Evolutionary conservation across 2,888 invertebrate species (phyloP), one percentile per base, ranked within the genome.

Genomic region (Plagiodera versicolora): DNA sequence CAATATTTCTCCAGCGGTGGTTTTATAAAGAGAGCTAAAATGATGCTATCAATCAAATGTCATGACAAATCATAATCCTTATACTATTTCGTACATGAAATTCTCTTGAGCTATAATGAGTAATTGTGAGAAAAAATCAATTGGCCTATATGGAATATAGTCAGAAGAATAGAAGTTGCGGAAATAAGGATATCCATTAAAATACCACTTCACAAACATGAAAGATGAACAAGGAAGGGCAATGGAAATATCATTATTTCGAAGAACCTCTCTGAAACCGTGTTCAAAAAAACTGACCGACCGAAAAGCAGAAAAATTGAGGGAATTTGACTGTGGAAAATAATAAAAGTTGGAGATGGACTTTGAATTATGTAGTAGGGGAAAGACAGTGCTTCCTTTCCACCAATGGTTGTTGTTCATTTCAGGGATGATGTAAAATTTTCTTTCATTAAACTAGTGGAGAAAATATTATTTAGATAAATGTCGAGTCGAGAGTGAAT

Each of bases 311-410:
- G 79, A 79, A 80, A 80, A 80, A 80, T 80, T 79, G 78, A 79
- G 79, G 77, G 79, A 80, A 80, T 80, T 80, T 80, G 79, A 80
- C 79, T 79, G 80, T 79, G 79, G 79, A 79, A 80, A 80, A 80
- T 80, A 80, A 81, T 80, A 80, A 80, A 81, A 81, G 80, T 80
- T 80, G 77, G 80, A 80, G 79, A 80, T 80, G 80, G 80, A 80
- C 79, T 79, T 79, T 81, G 80, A 80, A 81, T 81, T 80, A 81
- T 81, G 80, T 80, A 80, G 79, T 77, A 79, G 79, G 74, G 74
- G 72, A 72, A 74, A 71, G 74, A 72, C 61, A 55, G 51, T 24
- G 14, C 14, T 14, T 20, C 58, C 58, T 64, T 67, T 65, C 66
- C 62, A 56, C 61, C 61, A 56, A 57, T 11, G 51, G 20, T 32